Percentiles rank a stretch among this genome's conserved stretches.
Evolutionary conservation across 2,888 invertebrate species (phyloP).

Genomic region (Leptodirus hochenwartii): DNA sequence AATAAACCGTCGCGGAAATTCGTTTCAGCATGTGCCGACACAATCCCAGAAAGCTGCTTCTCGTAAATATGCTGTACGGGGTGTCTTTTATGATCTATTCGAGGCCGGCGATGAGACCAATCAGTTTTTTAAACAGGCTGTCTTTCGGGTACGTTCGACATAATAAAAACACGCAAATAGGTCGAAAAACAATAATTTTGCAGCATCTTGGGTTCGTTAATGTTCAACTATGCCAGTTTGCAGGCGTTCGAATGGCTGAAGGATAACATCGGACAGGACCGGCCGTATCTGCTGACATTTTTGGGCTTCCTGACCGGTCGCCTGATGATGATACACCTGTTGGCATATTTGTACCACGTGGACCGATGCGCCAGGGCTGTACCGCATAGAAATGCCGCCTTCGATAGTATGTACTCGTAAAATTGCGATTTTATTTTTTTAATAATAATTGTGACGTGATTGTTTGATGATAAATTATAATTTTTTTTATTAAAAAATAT

Average conservation of each 20-base stretch:
- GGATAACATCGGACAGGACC: constrained; percentile 9
- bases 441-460: too few relatives aligned
- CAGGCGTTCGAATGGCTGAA: constrained; percentile 19
- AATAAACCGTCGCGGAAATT: neutral
- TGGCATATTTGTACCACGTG: constrained; percentile 23
- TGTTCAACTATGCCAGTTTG: constrained; percentile 22
- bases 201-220: constrained; percentile 22
- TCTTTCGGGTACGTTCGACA: constrained; percentile 14
- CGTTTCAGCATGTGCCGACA: constrained; percentile 6
- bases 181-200: constrained; percentile 13
- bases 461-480: too few relatives aligned
- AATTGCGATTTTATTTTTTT: too few relatives aligned
- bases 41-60: constrained; percentile 13
- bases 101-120: constrained; percentile 14
- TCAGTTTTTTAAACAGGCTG: constrained; percentile 13
- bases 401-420: constrained; percentile 15
- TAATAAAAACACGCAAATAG: neutral
- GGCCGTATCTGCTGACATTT: constrained; percentile 15
- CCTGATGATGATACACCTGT: constrained; percentile 21
- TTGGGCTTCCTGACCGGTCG: constrained; percentile 20
- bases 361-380: constrained; percentile 16
- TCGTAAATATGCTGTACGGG: constrained; percentile 17
- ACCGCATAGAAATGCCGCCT: constrained; percentile 12
- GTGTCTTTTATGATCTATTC: constrained; percentile 14
- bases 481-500: too few relatives aligned